These are phyloP conservation scores for Diglossa brunneiventris DNA, from an alignment of 2,113 vertebrate species.

Conservation along the genomic window DNA sequence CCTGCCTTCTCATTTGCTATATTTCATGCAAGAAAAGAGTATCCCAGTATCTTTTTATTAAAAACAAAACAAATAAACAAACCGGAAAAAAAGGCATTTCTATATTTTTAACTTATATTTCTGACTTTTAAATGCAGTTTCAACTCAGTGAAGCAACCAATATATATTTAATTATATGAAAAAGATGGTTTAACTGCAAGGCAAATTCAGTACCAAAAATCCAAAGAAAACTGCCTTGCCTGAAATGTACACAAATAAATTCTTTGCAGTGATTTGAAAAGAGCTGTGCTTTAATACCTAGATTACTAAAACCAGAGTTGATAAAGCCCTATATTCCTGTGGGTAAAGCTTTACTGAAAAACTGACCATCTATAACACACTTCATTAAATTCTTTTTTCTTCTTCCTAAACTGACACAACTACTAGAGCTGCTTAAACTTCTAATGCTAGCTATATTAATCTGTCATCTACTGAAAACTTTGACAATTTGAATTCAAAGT, in stretches of 20 bases:
- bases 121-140: constrained; percentile 32
- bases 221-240: constrained; percentile 35
- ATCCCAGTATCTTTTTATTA: background rate
- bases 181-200: constrained; percentile 43
- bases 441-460: background rate
- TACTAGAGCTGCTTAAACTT: background rate
- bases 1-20: constrained; percentile 5
- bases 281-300: constrained; percentile 44
- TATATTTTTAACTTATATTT: constrained; percentile 34
- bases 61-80: background rate
- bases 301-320: constrained; percentile 39
- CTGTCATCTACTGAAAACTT: background rate
- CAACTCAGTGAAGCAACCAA: constrained; percentile 31
- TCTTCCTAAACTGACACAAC: background rate
- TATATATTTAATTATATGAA: constrained; percentile 43
- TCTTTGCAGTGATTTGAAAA: constrained; percentile 56
- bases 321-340: constrained; percentile 33
- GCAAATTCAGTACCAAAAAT: constrained; percentile 56
- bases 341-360: background rate
- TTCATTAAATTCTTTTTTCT: background rate
- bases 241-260: constrained; percentile 55
- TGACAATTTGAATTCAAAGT: background rate
- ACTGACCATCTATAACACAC: background rate
- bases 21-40: background rate
- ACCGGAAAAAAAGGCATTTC: background rate